A percentile compares a stretch with the other conserved stretches of the same genome.
Conservation (phyloP, 2,113 vertebrate species). For the Chionomys nivalis region DNA sequence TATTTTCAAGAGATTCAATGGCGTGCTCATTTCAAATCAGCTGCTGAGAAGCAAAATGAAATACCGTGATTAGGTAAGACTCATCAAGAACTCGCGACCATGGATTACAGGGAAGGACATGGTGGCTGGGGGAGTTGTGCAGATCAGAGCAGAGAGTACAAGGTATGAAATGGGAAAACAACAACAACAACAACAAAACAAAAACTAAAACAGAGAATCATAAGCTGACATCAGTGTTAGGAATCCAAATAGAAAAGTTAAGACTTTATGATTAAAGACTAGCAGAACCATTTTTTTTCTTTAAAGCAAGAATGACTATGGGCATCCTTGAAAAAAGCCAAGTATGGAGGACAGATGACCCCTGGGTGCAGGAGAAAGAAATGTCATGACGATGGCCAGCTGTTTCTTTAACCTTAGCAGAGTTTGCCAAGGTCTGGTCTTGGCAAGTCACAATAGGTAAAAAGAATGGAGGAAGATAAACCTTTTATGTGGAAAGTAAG, state of each 20-base stretch:
- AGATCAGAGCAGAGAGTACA: not conserved
- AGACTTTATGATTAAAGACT: not conserved
- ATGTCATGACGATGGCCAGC: not conserved
- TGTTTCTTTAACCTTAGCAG: not conserved
- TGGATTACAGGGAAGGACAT: not conserved
- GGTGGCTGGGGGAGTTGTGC: not conserved
- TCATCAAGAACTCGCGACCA: not conserved
- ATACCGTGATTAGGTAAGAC: not conserved
- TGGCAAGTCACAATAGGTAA: not conserved
- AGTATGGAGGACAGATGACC: not conserved
- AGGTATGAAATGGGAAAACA: not conserved
- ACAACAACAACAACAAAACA: not conserved
- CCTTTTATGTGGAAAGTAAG: conserved; percentile 16
- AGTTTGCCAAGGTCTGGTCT: not conserved
- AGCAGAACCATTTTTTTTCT: not conserved
- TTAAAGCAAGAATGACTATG: not conserved
- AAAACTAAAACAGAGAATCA: not conserved
- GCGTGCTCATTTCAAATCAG: not conserved
- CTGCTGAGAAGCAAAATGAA: not conserved
- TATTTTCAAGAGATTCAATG: conserved; percentile 13
- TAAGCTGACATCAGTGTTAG: not conserved
- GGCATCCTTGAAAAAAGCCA: not conserved
- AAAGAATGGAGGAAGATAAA: not conserved
- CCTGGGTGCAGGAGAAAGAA: not conserved
- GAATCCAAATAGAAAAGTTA: conserved; percentile 10